Conservation (phyloP, 1,140 invertebrate species). For the Penaeus vannamei region DNA sequence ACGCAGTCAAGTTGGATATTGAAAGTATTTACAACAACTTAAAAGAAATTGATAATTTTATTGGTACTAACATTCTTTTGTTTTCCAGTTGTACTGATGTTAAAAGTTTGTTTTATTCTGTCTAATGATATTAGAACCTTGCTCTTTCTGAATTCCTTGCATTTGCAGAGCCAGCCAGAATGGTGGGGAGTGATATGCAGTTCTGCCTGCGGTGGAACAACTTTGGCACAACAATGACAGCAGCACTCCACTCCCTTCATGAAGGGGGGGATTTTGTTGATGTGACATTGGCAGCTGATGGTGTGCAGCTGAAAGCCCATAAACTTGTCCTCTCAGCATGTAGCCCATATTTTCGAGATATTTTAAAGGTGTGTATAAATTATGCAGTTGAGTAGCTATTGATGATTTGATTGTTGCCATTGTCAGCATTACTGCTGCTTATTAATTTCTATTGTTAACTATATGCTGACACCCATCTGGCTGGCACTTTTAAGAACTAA, state of each 20-base stretch:
- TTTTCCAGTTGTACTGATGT: too few relatives aligned
- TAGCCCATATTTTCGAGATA: slow-evolving; percentile 80
- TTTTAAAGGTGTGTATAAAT: slow-evolving; percentile 76
- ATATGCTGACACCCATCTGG: too few relatives aligned
- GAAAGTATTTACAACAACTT: too few relatives aligned
- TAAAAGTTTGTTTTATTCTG: neutral
- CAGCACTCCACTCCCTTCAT: slow-evolving; percentile 61
- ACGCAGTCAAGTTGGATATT: too few relatives aligned
- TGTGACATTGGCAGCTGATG: slow-evolving; percentile 81
- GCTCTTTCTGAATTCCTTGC: neutral
- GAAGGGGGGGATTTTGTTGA: slow-evolving; percentile 69
- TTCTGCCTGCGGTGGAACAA: slow-evolving; percentile 67
- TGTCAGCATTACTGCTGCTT: too few relatives aligned
- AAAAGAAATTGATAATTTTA: too few relatives aligned
- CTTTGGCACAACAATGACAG: slow-evolving; percentile 66
- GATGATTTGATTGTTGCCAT: neutral
- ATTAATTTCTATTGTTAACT: too few relatives aligned
- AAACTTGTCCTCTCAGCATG: slow-evolving; percentile 83
- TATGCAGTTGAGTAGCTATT: neutral
- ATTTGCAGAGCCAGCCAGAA: slow-evolving; percentile 23
- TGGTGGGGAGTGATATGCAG: slow-evolving; percentile 63
- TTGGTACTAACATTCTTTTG: too few relatives aligned
- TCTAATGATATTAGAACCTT: neutral
- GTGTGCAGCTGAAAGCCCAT: slow-evolving; percentile 79
- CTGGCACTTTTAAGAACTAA: neutral